Evolutionary conservation across 2,797 vertebrate genomes (phyloP).

Genomic region (Poecilia gillii): DNA sequence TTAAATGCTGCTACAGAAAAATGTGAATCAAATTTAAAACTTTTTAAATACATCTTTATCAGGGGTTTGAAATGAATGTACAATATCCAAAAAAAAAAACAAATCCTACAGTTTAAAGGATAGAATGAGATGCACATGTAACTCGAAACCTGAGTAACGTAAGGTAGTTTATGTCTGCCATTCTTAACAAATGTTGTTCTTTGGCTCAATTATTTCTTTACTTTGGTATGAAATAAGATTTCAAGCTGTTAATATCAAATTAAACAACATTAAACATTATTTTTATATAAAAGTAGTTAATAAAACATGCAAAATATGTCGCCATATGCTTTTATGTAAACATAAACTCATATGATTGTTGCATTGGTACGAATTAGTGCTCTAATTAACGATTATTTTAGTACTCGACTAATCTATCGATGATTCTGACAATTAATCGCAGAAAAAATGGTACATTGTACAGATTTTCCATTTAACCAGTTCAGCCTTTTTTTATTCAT

Average conservation of each 20-base stretch:
- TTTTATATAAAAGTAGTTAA: background rate
- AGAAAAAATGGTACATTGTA: too few relatives aligned
- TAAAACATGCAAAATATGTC: conserved; percentile 9
- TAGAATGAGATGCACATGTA: background rate
- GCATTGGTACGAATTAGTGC: conserved; percentile 12
- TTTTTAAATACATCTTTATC: background rate
- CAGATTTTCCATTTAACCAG: too few relatives aligned
- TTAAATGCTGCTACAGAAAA: background rate
- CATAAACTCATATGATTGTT: conserved; percentile 25
- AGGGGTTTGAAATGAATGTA: background rate
- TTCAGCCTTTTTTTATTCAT: too few relatives aligned
- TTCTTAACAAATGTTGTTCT: background rate
- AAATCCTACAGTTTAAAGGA: background rate
- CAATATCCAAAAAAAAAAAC: background rate
- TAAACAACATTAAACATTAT: background rate
- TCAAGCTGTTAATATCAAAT: background rate
- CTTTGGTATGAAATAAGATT: background rate
- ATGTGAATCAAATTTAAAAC: background rate
- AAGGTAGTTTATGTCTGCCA: background rate
- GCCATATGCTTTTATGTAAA: conserved; percentile 11
- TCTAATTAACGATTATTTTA: too few relatives aligned
- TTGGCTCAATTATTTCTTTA: background rate
- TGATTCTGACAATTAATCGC: too few relatives aligned
- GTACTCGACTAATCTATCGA: too few relatives aligned
- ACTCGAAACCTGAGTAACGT: background rate